These are phyloP conservation scores for Pardalotus punctatus DNA, from an alignment of 2,113 vertebrate species.

Conservation along the genomic window DNA sequence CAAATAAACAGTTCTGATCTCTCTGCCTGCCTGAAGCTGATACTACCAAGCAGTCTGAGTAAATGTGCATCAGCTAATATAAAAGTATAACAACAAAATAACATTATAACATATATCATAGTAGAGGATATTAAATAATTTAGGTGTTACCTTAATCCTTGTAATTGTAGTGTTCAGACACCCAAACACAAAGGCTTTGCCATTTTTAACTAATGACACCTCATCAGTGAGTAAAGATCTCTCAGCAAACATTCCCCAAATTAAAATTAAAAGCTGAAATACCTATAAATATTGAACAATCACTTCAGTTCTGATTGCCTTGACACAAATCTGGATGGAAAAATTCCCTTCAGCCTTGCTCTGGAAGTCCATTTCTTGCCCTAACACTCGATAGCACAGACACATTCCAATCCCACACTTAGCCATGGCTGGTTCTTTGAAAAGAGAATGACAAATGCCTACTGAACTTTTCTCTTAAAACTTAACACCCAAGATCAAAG, in stretches of 20 bases:
- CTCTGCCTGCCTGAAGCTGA: background rate
- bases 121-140: background rate
- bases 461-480: conserved; percentile 41
- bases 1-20: background rate
- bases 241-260: background rate
- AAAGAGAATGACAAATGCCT: background rate
- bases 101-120: too few relatives aligned
- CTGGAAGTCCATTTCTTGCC: background rate
- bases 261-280: background rate
- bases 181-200: background rate
- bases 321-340: background rate
- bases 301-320: background rate
- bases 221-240: background rate
- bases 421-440: background rate
- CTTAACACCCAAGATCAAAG: conserved; percentile 61
- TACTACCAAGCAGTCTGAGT: background rate
- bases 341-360: background rate
- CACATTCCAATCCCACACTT: background rate
- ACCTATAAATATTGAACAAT: background rate
- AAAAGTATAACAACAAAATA: background rate
- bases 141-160: background rate
- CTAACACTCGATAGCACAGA: background rate
- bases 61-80: background rate
- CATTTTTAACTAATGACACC: background rate
- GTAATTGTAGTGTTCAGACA: background rate